A percentile compares a stretch with the other conserved stretches of the same genome.
phyloP scores from a whole-genome alignment of 92 coral and sea anemone genomes.

The Heliopora coerulea region DNA sequence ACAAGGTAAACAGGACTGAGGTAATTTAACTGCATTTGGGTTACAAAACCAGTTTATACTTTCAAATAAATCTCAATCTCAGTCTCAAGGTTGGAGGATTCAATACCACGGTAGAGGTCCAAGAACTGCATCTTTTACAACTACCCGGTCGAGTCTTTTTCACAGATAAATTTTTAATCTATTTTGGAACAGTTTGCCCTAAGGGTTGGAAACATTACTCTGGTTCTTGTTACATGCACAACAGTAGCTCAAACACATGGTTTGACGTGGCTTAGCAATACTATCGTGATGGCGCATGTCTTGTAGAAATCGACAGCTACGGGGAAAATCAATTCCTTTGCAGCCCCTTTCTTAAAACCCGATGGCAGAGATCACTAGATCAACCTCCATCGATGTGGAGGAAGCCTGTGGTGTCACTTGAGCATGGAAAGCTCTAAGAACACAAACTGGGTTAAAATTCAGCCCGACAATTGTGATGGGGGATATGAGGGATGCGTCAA shows the following conservation, averaged over 20 bases:
- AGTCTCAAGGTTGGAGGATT: too few relatives aligned
- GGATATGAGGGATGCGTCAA: background rate
- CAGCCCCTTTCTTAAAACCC: background rate
- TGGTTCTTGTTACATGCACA: conserved; percentile 4
- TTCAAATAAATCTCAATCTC: too few relatives aligned
- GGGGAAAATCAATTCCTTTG: background rate
- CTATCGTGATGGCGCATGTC: background rate
- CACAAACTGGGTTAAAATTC: background rate
- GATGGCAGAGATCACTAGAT: conserved; percentile 4
- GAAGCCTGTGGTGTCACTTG: background rate
- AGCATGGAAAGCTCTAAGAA: background rate
- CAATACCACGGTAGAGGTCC: too few relatives aligned
- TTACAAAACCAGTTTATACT: too few relatives aligned
- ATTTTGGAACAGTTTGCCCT: background rate
- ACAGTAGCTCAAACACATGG: background rate
- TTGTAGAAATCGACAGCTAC: background rate
- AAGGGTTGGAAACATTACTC: background rate
- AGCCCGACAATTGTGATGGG: background rate
- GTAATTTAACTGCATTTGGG: too few relatives aligned
- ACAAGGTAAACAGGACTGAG: too few relatives aligned
- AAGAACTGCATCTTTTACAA: too few relatives aligned
- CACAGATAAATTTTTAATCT: too few relatives aligned
- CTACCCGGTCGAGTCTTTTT: too few relatives aligned
- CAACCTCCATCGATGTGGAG: background rate
- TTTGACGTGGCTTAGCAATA: background rate